Evolutionary conservation across 1,140 invertebrate genomes (phyloP).

Genomic region (Meloidogyne floridensis): DNA sequence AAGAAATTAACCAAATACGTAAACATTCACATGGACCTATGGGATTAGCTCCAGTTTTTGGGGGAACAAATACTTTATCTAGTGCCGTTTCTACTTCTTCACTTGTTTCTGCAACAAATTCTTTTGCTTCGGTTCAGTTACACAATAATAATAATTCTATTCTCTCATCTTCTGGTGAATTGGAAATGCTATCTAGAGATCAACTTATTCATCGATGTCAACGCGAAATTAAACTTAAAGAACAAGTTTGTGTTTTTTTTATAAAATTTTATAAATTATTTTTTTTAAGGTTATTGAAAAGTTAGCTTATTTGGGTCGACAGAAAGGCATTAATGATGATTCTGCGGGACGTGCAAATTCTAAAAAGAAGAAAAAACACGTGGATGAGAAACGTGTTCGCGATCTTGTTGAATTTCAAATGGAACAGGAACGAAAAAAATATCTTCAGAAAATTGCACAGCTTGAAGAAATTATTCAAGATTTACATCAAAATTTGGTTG

Average conservation of each 20-base stretch:
- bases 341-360: not conserved
- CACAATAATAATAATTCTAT: constrained; percentile 26
- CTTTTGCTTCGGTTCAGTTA: constrained; percentile 17
- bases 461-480: not conserved
- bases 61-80: constrained; percentile 8
- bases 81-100: constrained; percentile 38
- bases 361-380: constrained; percentile 43
- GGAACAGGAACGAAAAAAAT: constrained; percentile 24
- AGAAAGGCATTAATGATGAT: constrained; percentile 48
- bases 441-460: not conserved
- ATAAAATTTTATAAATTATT: not conserved
- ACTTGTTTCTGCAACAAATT: constrained; percentile 24
- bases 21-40: constrained; percentile 39
- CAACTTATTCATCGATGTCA: constrained; percentile 46
- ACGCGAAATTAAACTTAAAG: constrained; percentile 51
- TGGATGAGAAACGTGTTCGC: constrained; percentile 34
- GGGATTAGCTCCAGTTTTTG: constrained; percentile 15
- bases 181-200: constrained; percentile 43
- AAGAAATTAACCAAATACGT: constrained; percentile 36
- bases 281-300: constrained; percentile 42
- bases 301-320: constrained; percentile 28
- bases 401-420: constrained; percentile 25
- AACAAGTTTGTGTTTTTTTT: constrained; percentile 32
- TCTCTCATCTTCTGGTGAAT: constrained; percentile 25
- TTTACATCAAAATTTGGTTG: constrained; percentile 5